A percentile compares a stretch with the other conserved stretches of the same genome.
Conservation (phyloP, 1,140 invertebrate genomes). For the Drosophila virilis region DNA sequence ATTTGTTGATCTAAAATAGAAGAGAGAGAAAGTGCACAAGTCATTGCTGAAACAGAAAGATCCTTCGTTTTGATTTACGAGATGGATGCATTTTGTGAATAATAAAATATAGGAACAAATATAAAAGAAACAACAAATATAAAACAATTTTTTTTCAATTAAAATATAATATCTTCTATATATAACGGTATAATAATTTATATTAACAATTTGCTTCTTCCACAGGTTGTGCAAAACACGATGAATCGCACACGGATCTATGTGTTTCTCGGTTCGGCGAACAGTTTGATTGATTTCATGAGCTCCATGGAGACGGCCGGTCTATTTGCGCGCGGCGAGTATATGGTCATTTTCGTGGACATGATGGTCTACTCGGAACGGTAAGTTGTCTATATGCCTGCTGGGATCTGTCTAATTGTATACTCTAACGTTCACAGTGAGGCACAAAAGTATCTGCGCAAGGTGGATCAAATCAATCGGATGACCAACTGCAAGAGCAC, state of each 20-base stretch:
- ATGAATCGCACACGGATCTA: conserved; percentile 96
- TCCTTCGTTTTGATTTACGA: too few relatives aligned
- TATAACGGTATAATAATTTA: too few relatives aligned
- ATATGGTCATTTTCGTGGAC: conserved; percentile 97
- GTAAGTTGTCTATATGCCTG: conserved; percentile 22
- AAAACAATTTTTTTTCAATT: too few relatives aligned
- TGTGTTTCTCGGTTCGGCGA: conserved; percentile 93
- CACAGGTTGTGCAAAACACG: conserved; percentile 91
- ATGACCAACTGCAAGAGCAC: conserved; percentile 87
- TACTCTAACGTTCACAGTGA: conserved; percentile 85
- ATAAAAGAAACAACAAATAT: background rate
- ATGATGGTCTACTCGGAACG: conserved; percentile 90
- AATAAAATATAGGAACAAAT: background rate
- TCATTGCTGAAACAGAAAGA: too few relatives aligned
- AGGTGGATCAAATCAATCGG: conserved; percentile 87
- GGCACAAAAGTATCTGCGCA: conserved; percentile 94
- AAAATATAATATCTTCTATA: too few relatives aligned
- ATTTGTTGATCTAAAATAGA: too few relatives aligned
- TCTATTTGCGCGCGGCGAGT: conserved; percentile 95
- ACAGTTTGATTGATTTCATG: conserved; percentile 95
- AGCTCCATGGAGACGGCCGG: conserved; percentile 93
- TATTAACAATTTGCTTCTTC: background rate
- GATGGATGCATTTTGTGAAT: too few relatives aligned
- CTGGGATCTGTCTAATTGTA: background rate
- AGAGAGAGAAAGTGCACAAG: too few relatives aligned